These are phyloP conservation scores for Tretioscincus oriximinensis DNA, from an alignment of 2,113 vertebrate genomes.

Conservation along the genomic window DNA sequence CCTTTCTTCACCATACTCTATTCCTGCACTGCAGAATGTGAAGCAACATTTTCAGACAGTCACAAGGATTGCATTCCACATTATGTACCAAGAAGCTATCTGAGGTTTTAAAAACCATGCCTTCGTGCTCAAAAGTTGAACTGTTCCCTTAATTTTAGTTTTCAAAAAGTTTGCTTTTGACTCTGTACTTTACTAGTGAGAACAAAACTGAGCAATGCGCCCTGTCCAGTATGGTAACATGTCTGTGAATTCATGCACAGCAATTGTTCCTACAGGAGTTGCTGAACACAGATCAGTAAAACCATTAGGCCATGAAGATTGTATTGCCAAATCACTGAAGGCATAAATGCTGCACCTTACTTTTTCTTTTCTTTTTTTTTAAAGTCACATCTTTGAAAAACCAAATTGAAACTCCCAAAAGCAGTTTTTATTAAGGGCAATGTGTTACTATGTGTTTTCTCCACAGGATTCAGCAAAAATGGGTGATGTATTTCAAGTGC, in stretches of 20 bases:
- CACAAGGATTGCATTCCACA: no score
- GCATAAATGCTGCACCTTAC: conserved; percentile 45
- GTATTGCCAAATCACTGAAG: conserved; percentile 44
- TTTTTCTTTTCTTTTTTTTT: no score
- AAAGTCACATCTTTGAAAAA: conserved; percentile 41
- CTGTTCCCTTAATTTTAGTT: no score
- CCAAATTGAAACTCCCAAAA: conserved; percentile 36
- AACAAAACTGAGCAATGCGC: conserved; percentile 24
- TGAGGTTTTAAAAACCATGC: no score
- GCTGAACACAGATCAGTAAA: conserved; percentile 40
- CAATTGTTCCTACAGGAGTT: conserved; percentile 56
- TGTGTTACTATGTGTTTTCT: no score
- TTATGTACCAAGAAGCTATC: no score
- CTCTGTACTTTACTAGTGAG: background rate
- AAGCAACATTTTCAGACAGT: no score
- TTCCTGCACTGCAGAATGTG: no score
- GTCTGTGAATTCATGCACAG: conserved; percentile 52
- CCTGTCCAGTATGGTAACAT: conserved; percentile 40
- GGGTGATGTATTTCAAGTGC: no score
- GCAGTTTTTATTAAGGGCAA: background rate
- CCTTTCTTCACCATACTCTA: no score
- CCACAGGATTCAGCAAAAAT: no score
- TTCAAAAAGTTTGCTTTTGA: background rate
- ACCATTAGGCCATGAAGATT: conserved; percentile 59
- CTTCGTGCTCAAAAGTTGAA: no score